These are phyloP conservation scores for Phenganax marumi DNA, from an alignment of 92 coral and sea anemone genomes.

Conservation along the genomic window DNA sequence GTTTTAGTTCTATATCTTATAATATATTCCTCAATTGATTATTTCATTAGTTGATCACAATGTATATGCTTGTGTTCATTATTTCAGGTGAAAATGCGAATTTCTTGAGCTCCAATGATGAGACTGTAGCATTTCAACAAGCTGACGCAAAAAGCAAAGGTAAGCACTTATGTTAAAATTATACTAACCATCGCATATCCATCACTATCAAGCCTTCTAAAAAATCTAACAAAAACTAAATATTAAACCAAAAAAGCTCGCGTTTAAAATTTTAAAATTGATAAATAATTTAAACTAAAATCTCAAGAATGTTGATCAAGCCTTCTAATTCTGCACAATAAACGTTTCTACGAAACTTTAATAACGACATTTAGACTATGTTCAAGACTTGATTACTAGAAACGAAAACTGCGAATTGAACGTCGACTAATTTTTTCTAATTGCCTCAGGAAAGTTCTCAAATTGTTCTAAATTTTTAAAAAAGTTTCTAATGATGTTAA, in stretches of 20 bases:
- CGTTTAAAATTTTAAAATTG: background rate
- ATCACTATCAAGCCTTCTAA: background rate
- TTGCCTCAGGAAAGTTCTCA: too few relatives aligned
- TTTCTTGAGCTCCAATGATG: conserved; percentile 22
- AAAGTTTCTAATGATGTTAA: too few relatives aligned
- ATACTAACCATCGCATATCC: background rate
- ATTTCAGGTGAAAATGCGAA: conserved; percentile 27
- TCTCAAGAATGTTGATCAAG: conserved; percentile 50
- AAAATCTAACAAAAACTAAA: background rate
- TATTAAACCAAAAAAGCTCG: background rate
- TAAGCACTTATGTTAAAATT: background rate
- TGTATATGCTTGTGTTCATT: background rate
- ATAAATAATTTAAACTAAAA: background rate
- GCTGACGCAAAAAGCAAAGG: conserved; percentile 28
- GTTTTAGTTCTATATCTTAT: background rate
- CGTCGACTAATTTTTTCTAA: too few relatives aligned
- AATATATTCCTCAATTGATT: too few relatives aligned
- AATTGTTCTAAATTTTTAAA: too few relatives aligned
- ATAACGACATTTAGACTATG: too few relatives aligned
- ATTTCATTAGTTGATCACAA: background rate
- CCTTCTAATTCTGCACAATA: conserved; percentile 20
- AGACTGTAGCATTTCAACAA: background rate
- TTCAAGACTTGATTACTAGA: background rate
- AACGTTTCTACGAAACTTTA: too few relatives aligned
- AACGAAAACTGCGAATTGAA: background rate